phyloP scores from a whole-genome alignment of 2,113 vertebrate genomes.

The Eretmochelys imbricata region DNA sequence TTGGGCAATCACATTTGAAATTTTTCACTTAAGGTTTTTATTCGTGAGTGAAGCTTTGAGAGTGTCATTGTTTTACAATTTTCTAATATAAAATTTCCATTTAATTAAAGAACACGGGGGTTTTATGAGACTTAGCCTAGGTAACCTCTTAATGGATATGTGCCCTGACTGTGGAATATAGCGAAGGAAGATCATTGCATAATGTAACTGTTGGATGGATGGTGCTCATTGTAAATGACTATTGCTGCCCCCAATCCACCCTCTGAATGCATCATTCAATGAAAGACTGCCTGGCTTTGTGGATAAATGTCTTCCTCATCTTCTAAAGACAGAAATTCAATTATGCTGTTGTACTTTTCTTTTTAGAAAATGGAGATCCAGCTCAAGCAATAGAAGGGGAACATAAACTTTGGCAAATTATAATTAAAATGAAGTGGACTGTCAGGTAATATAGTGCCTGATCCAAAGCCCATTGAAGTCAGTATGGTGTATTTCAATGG shows the following conservation, averaged over 20 bases:
- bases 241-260: neutral
- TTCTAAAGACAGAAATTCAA: neutral
- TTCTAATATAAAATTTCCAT: neutral
- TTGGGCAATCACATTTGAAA: neutral
- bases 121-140: neutral
- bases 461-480: neutral
- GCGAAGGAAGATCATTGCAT: neutral
- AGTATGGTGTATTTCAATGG: neutral
- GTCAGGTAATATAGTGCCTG: neutral
- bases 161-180: neutral
- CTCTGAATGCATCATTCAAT: neutral
- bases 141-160: neutral
- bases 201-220: neutral
- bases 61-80: neutral
- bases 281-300: rapidly evolving
- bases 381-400: neutral
- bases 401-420: neutral
- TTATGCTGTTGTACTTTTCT: neutral
- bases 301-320: neutral
- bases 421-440: neutral
- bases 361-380: neutral
- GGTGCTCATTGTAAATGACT: neutral
- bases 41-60: neutral
- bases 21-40: neutral
- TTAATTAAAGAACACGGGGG: neutral